Percentiles rank a stretch among this genome's conserved stretches.
Evolutionary conservation across 2,888 invertebrate species (phyloP).

Genomic region (Coenonympha glycerion): DNA sequence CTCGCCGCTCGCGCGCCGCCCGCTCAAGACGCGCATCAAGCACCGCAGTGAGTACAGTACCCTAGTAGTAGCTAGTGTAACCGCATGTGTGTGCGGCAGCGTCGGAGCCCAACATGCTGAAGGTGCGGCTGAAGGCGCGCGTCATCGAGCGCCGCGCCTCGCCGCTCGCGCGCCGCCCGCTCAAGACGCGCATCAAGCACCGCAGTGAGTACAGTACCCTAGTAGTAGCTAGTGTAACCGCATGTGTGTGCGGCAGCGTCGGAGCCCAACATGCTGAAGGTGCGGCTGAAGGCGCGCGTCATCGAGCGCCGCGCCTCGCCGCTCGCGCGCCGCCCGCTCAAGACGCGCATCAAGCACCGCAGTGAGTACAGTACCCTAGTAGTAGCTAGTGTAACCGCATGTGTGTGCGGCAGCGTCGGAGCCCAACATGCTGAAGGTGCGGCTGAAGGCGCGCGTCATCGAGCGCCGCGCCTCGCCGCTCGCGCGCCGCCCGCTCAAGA

Average conservation of each 20-base stretch:
- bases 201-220: conserved; percentile 76
- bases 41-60: conserved; percentile 76
- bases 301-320: conserved; percentile 94
- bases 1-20: conserved; percentile 70
- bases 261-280: conserved; percentile 97
- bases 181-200: conserved; percentile 50
- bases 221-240: too few relatives aligned
- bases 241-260: conserved; percentile 89
- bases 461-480: conserved; percentile 90
- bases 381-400: too few relatives aligned
- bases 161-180: conserved; percentile 42
- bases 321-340: neutral
- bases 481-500: neutral
- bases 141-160: conserved; percentile 96
- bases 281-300: conserved; percentile 94
- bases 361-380: too few relatives aligned
- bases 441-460: conserved; percentile 95
- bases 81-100: too few relatives aligned
- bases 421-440: conserved; percentile 96
- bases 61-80: too few relatives aligned
- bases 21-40: conserved; percentile 41
- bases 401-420: conserved; percentile 91
- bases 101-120: conserved; percentile 97
- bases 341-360: conserved; percentile 60
- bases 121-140: conserved; percentile 94